Conservation (phyloP, 1,140 invertebrate species). For the Cotesia glomerata region DNA sequence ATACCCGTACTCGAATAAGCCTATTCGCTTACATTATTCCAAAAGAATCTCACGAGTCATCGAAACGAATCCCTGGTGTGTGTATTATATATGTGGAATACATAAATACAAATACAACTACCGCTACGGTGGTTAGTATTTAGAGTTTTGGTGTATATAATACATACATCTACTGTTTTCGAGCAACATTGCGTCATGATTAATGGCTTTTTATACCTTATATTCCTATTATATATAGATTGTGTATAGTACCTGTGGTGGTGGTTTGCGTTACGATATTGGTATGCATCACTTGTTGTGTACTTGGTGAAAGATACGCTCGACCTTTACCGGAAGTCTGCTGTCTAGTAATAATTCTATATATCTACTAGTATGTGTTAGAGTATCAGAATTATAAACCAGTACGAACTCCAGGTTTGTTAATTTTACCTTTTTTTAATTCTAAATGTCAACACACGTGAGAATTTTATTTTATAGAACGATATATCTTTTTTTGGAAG, state of each 20-base stretch:
- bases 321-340: too few species aligned
- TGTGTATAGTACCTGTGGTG: background rate
- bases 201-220: background rate
- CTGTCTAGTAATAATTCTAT: too few species aligned
- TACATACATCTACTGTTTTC: background rate
- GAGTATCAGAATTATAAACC: too few species aligned
- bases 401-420: background rate
- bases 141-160: background rate
- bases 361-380: too few species aligned
- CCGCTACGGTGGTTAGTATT: too few species aligned
- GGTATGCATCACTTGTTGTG: too few species aligned
- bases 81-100: background rate
- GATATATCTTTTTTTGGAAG: too few species aligned
- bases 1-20: background rate
- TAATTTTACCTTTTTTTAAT: too few species aligned
- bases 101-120: background rate
- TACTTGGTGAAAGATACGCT: too few species aligned
- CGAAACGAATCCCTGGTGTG: background rate
- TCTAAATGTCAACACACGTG: too few species aligned
- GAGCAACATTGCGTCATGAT: background rate
- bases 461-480: too few species aligned
- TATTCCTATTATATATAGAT: too few species aligned
- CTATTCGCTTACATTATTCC: background rate
- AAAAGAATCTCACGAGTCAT: constrained; percentile 14
- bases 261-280: background rate